Base-by-base conservation (phyloP, 92 coral and sea anemone genomes). In the Porites rus region DNA sequence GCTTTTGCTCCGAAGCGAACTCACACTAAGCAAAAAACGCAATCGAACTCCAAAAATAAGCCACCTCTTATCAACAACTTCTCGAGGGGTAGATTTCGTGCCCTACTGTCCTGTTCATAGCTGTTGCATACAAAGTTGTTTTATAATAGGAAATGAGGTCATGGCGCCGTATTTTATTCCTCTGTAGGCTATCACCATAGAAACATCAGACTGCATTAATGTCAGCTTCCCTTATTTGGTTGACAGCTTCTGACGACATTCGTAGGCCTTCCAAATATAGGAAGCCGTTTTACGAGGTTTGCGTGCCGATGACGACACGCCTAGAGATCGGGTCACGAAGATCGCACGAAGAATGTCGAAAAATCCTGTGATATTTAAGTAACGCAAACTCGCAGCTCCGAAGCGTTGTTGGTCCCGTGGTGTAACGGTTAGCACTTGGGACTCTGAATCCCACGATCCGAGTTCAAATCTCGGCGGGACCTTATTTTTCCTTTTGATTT, bases 401-500 rank as follows among this genome's bases (percentile, higher is more conserved):
- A 38, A 0, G 46, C 0, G 6, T 3, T 17, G 28, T 0, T 2
- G 98, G 97, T 93, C 94, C 94, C 84, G 94, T 97, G 97, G 97
- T 97, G 98, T 93, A 93, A 97, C 92, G 98, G 96, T 95, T 90
- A 91, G 98, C 98, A 94, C 99, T 91, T 94, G 93, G 89, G 99
- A 96, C 98, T 96, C 98, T 91, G 98, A 95, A 96, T 96, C 99
- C 91, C 94, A 96, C 93, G 94, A 96, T 94, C 99, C 98, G 99
- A 96, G 98, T 93, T 95, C 97, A 91, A 95, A 86, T 97, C 98
- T 97, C 99, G 99, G 98, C 92, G 87, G 95, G 94, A 94, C 99
- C 98, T 95, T 3, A 3, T 19, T 69, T 92, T 83, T 79, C 8
- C 16, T 10, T 6, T 51, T 9, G 56, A 67, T 80, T 79, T 25